Evolutionary conservation across 2,113 vertebrate species (phyloP).

Genomic region (Hemiscyllium ocellatum): DNA sequence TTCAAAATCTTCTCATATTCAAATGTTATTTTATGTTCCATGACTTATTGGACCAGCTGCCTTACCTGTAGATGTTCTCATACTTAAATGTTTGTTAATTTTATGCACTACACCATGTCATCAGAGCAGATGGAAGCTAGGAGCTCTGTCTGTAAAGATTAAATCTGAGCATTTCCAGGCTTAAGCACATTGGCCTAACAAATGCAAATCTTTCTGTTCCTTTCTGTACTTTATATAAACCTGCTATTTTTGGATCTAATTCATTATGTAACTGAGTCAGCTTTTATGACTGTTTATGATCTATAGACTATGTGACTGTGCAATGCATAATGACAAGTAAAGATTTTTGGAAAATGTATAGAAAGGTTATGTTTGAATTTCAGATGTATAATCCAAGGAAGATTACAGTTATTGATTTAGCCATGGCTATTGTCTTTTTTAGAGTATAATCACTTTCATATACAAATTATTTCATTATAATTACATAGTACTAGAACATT

Average conservation of each 20-base stretch:
- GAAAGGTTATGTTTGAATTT: not conserved
- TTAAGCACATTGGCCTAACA: not conserved
- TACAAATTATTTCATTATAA: not conserved
- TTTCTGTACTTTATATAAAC: not conserved
- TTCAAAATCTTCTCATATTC: constrained; percentile 1
- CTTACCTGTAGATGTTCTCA: not conserved
- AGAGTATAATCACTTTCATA: not conserved
- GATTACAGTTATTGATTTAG: not conserved
- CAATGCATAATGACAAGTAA: not conserved
- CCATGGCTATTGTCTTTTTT: not conserved
- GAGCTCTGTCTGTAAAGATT: constrained; percentile 9
- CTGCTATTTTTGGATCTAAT: not conserved
- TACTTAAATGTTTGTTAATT: constrained; percentile 8
- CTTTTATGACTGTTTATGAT: not conserved
- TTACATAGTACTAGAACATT: not conserved
- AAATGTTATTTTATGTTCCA: not conserved
- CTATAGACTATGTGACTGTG: not conserved
- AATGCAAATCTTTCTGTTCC: constrained; percentile 10
- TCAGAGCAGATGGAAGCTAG: not conserved
- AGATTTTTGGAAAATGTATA: not conserved
- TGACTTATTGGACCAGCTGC: not conserved
- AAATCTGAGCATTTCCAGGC: constrained; percentile 11
- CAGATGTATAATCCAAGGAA: not conserved
- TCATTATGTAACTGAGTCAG: not conserved
- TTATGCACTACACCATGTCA: not conserved